These are phyloP conservation scores for Acipenser transmontanus DNA, from an alignment of 2,797 vertebrate genomes.

Conservation along the genomic window DNA sequence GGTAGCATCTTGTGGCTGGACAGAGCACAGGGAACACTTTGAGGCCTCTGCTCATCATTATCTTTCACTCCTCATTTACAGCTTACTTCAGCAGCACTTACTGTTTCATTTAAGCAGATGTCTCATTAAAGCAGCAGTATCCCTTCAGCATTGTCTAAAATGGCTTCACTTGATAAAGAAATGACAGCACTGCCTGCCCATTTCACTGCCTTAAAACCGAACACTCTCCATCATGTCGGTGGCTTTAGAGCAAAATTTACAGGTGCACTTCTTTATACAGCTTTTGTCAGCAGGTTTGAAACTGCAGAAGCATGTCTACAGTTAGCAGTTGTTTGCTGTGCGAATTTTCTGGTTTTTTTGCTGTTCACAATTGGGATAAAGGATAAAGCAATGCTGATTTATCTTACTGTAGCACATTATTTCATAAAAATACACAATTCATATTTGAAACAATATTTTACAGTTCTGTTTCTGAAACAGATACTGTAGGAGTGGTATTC, in stretches of 20 bases:
- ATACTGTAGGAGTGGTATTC: no score
- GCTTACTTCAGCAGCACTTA: slow-evolving; percentile 33
- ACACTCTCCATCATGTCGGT: slow-evolving; percentile 21
- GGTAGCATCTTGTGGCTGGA: slow-evolving; percentile 49
- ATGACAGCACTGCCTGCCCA: not conserved
- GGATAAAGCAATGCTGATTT: no score
- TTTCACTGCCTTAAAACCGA: slow-evolving; percentile 10
- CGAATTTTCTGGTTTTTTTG: no score
- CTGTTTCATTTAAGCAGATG: slow-evolving; percentile 32
- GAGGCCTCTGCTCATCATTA: slow-evolving; percentile 45
- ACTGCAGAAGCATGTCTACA: slow-evolving; percentile 50
- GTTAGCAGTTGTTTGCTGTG: slow-evolving; percentile 33
- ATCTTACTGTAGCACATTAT: no score
- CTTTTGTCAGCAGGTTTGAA: slow-evolving; percentile 47
- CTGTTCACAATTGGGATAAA: no score
- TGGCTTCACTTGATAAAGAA: slow-evolving; percentile 13
- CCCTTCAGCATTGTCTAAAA: slow-evolving; percentile 21
- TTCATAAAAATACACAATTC: no score
- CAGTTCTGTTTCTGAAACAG: no score
- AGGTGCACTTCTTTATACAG: slow-evolving; percentile 51
- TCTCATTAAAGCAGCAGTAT: slow-evolving; percentile 25
- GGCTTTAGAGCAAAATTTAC: slow-evolving; percentile 40
- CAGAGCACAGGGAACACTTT: slow-evolving; percentile 29
- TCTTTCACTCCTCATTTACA: slow-evolving; percentile 47
- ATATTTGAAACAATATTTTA: no score